Percentiles rank a stretch among this genome's conserved stretches.
Conservation (phyloP, 2,113 vertebrate genomes). For the Dipodomys spectabilis region DNA sequence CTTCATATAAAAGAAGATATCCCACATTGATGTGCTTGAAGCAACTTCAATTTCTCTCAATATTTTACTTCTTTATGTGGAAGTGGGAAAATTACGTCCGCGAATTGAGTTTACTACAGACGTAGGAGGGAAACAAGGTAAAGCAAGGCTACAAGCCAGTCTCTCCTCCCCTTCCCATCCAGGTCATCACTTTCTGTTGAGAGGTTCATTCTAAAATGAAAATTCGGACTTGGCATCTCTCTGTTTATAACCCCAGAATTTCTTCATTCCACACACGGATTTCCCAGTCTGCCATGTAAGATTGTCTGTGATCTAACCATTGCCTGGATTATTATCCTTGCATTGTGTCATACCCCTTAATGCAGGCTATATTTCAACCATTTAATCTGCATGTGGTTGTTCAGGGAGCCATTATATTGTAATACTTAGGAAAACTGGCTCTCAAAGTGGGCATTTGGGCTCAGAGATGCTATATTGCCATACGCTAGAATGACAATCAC, state of each 20-base stretch:
- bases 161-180: neutral
- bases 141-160: neutral
- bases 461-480: neutral
- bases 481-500: too few species aligned
- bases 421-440: neutral
- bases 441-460: too few species aligned
- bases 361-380: neutral
- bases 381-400: neutral
- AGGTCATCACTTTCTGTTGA: neutral
- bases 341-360: neutral
- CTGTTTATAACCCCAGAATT: neutral
- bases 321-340: neutral
- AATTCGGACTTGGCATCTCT: neutral
- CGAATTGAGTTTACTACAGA: neutral
- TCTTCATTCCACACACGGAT: neutral
- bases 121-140: neutral
- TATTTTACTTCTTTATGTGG: neutral
- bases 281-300: neutral
- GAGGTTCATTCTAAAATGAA: neutral
- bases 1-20: neutral
- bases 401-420: neutral
- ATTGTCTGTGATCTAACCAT: neutral
- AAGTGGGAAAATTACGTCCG: conserved; percentile 7
- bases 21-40: neutral
- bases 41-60: conserved; percentile 9